These are phyloP conservation scores for Andinoacara biseriatus DNA, from an alignment of 2,113 vertebrate species.

Conservation along the genomic window DNA sequence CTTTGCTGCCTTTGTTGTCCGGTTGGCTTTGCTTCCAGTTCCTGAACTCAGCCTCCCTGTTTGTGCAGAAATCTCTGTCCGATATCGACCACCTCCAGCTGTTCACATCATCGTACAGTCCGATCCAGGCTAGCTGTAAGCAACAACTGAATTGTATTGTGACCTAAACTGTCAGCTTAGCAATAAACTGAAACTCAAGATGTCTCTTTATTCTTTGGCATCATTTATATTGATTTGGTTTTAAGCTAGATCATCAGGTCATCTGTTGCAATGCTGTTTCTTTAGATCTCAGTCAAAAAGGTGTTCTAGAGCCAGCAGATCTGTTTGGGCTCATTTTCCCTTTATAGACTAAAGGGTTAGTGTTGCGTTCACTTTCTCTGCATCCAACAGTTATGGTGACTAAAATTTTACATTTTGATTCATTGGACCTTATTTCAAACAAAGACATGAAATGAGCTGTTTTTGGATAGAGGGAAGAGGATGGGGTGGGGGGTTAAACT, in stretches of 20 bases:
- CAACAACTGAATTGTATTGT: not conserved
- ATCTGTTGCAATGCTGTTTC: not conserved
- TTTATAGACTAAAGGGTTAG: no score
- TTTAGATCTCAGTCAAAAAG: no score
- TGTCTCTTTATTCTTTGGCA: not conserved
- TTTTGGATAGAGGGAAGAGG: no score
- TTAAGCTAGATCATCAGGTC: not conserved
- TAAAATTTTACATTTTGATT: no score
- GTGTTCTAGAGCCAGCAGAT: no score
- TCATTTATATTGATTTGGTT: not conserved
- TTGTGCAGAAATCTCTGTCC: not conserved
- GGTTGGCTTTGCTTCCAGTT: fast-evolving
- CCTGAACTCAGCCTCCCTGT: not conserved
- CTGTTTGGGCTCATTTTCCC: no score
- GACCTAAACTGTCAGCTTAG: not conserved
- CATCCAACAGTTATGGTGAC: no score
- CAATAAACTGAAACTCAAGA: not conserved
- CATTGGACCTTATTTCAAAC: no score
- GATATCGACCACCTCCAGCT: not conserved
- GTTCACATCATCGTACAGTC: not conserved
- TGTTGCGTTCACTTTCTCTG: no score
- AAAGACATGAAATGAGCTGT: no score
- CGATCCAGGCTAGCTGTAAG: not conserved
- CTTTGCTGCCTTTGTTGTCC: fast-evolving
- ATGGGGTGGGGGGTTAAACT: no score